Evolutionary conservation across 92 coral and sea anemone species (phyloP).

Genomic region (Plumapathes pennacea): DNA sequence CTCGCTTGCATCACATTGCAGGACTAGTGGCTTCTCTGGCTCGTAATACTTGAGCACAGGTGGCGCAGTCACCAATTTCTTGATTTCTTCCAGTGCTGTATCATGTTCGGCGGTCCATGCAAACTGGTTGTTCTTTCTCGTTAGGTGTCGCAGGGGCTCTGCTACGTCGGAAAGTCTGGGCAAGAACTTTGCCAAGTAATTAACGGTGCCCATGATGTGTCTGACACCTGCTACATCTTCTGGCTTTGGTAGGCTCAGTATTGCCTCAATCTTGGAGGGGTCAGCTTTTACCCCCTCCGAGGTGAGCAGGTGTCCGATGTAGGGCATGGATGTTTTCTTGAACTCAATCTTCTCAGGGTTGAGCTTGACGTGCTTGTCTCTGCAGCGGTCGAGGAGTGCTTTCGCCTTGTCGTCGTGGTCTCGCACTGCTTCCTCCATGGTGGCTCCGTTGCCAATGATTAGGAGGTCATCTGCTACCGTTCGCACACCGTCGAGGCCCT

Average conservation of each 20-base stretch:
- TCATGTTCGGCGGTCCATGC: too few species aligned
- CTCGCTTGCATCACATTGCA: too few species aligned
- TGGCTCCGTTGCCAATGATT: conserved; percentile 29
- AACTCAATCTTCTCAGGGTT: conserved; percentile 14
- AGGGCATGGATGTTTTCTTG: conserved; percentile 12
- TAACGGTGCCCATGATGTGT: conserved; percentile 3
- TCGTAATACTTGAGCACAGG: too few species aligned
- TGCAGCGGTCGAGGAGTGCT: conserved; percentile 11
- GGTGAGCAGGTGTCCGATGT: conserved; percentile 25
- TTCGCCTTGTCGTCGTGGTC: conserved; percentile 22
- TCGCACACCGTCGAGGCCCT: conserved; percentile 15
- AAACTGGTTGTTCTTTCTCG: too few species aligned
- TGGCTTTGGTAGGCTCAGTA: not conserved
- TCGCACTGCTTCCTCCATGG: conserved; percentile 12
- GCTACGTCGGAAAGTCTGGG: conserved; percentile 10
- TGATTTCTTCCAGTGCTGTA: too few species aligned
- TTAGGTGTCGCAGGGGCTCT: not conserved
- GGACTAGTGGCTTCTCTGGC: too few species aligned
- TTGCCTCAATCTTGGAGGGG: conserved; percentile 11
- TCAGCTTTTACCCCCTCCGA: conserved; percentile 20
- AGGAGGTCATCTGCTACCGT: conserved; percentile 48
- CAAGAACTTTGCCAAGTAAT: conserved; percentile 20
- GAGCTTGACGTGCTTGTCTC: conserved; percentile 20
- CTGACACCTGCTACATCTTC: conserved; percentile 1
- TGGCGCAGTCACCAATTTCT: too few species aligned